These are phyloP conservation scores for Rhincodon typus DNA, from an alignment of 2,797 vertebrate species.

Conservation along the genomic window DNA sequence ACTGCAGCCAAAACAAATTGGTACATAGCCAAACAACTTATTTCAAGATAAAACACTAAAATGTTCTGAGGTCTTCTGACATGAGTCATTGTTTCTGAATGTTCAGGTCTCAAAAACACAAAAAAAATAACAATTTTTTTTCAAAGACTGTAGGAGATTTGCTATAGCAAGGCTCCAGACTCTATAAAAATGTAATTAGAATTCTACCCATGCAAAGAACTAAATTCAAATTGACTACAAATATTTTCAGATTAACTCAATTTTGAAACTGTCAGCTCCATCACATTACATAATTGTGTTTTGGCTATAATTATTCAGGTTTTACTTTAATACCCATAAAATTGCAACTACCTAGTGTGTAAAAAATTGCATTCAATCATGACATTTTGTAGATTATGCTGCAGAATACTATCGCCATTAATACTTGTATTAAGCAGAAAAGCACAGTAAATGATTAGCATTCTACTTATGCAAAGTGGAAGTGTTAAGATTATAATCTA, in stretches of 20 bases:
- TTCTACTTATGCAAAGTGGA: not conserved
- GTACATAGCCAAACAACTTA: not conserved
- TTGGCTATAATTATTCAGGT: not conserved
- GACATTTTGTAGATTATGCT: not conserved
- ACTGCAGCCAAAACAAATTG: not conserved
- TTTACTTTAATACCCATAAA: not conserved
- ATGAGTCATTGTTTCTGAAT: not conserved
- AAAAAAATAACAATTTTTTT: not conserved
- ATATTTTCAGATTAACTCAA: not conserved
- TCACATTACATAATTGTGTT: not conserved
- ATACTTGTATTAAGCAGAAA: not conserved
- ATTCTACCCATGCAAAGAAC: not conserved
- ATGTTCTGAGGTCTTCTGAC: not conserved
- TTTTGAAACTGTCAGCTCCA: not conserved
- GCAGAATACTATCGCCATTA: not conserved
- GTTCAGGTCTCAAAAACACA: not conserved
- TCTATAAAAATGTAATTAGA: not conserved
- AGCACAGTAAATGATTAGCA: not conserved
- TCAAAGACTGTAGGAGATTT: not conserved
- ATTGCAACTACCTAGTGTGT: not conserved
- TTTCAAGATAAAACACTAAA: not conserved
- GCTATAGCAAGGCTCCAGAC: no score
- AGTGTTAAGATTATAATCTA: not conserved
- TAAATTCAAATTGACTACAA: not conserved
- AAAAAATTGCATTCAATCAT: not conserved